Evolutionary conservation across 2,888 invertebrate species (phyloP).

Genomic region (Microplitis manilae): DNA sequence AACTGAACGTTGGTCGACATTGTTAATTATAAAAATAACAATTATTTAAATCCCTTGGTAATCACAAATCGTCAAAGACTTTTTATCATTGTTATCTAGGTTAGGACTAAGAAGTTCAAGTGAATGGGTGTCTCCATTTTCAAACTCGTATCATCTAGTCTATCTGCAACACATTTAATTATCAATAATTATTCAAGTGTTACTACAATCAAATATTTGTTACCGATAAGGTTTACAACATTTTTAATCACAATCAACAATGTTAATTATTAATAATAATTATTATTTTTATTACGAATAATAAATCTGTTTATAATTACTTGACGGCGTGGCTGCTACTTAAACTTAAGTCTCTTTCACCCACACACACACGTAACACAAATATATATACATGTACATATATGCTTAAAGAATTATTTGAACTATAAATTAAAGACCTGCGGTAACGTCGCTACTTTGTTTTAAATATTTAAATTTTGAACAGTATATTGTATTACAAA

Average conservation of each 20-base stretch:
- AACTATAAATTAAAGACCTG: neutral
- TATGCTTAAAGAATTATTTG: neutral
- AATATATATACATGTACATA: neutral
- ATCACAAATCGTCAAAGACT: neutral
- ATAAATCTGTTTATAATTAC: conserved; percentile 1
- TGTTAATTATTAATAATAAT: neutral
- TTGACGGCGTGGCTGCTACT: conserved; percentile 18
- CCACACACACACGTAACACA: neutral
- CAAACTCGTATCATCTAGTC: neutral
- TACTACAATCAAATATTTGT: neutral
- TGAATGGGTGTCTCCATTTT: conserved; percentile 14
- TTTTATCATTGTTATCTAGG: conserved; percentile 1
- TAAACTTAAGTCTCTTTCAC: neutral
- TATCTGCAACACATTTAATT: neutral
- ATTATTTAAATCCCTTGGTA: neutral
- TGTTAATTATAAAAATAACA: conserved; percentile 21
- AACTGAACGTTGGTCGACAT: conserved; percentile 68
- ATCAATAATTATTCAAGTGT: neutral
- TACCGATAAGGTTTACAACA: neutral
- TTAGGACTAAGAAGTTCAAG: neutral
- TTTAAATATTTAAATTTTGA: too few relatives aligned
- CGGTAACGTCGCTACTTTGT: too few relatives aligned
- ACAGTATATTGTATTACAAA: neutral
- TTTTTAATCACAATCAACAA: neutral
- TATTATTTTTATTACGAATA: neutral